phyloP scores from a whole-genome alignment of 2,113 vertebrate species.

The Antechinus stuartii region DNA sequence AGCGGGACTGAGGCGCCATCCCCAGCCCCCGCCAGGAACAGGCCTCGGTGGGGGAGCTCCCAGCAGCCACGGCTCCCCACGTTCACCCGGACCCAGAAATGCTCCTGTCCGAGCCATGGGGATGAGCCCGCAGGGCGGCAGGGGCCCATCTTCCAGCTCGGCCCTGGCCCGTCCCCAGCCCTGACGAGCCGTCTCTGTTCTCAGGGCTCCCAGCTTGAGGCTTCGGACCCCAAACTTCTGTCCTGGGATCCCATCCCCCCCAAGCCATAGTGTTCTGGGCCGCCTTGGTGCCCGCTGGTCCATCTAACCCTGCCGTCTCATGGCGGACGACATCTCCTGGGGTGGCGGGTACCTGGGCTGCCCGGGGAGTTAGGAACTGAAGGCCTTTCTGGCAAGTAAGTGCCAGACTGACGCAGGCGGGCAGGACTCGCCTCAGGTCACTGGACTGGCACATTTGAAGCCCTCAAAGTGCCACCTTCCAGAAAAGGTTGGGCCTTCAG shows the following conservation, averaged over 20 bases:
- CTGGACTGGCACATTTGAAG: neutral
- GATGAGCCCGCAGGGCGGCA: slow-evolving; percentile 56
- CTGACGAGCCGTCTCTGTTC: neutral
- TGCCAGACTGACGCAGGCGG: neutral
- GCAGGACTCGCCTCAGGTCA: neutral
- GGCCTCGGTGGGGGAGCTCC: slow-evolving; percentile 68
- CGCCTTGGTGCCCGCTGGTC: neutral
- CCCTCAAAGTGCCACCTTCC: neutral
- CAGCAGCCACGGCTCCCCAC: slow-evolving; percentile 74
- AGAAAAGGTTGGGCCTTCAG: neutral
- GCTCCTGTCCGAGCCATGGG: slow-evolving; percentile 18
- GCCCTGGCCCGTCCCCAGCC: neutral
- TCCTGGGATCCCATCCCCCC: neutral
- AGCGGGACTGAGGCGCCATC: slow-evolving; percentile 31
- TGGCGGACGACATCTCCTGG: neutral
- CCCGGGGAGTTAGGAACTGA: slow-evolving; percentile 11
- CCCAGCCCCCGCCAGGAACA: slow-evolving; percentile 56
- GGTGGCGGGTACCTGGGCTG: slow-evolving; percentile 50
- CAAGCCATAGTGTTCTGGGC: neutral
- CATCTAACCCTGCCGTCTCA: neutral
- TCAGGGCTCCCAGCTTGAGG: neutral
- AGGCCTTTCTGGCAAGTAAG: neutral
- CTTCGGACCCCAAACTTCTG: neutral
- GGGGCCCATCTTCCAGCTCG: slow-evolving; percentile 73
- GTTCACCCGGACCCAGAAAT: slow-evolving; percentile 48